These are phyloP conservation scores for Chrysodeixis includens DNA, from an alignment of 2,888 invertebrate species.

Conservation along the genomic window DNA sequence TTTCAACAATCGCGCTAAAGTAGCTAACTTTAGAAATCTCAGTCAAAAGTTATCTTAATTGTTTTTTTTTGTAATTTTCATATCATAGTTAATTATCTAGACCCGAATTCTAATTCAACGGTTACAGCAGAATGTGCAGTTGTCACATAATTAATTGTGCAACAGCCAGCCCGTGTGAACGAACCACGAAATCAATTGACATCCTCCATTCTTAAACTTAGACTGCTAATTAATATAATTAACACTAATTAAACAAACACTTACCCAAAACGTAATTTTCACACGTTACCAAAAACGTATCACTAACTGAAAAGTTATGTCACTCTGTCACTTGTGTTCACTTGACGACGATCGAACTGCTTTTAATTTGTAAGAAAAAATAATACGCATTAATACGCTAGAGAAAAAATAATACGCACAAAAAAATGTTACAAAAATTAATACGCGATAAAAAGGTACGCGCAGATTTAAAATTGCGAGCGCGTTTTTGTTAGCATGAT, in stretches of 20 bases:
- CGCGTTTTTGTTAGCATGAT: conserved; percentile 35
- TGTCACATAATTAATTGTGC: conserved; percentile 31
- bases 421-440: conserved; percentile 32
- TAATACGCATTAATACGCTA: conserved; percentile 24
- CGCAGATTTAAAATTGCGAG: conserved; percentile 15
- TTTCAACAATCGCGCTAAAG: no score
- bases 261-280: conserved; percentile 69
- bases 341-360: conserved; percentile 66
- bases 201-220: conserved; percentile 44
- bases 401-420: conserved; percentile 36
- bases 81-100: neutral
- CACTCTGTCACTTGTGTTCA: conserved; percentile 64
- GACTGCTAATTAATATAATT: conserved; percentile 50
- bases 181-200: conserved; percentile 50
- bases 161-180: conserved; percentile 51
- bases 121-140: conserved; percentile 1
- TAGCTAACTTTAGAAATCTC: no score
- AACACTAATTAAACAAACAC: conserved; percentile 60
- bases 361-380: conserved; percentile 52
- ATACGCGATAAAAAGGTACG: conserved; percentile 14
- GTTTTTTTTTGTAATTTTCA: no score
- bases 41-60: no score
- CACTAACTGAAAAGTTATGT: conserved; percentile 64
- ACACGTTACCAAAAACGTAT: conserved; percentile 64
- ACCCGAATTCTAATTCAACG: neutral